Evolutionary conservation across 2,888 invertebrate genomes (phyloP).

Genomic region (Drosophila bunnanda): DNA sequence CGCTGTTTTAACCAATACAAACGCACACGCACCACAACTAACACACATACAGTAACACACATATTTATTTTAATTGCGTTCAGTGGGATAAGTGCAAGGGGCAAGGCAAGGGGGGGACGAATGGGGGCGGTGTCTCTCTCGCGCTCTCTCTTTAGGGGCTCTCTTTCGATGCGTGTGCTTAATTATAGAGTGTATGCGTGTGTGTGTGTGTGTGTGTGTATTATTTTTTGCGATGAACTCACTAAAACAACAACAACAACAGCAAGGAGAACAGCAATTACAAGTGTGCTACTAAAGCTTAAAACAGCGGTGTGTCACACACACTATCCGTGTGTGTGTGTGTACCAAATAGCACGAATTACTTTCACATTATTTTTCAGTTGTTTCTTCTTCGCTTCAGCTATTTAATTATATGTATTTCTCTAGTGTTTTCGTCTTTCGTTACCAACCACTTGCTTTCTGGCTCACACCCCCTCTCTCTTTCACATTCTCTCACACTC

Average conservation of each 20-base stretch:
- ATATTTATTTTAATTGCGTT: slow-evolving; percentile 71
- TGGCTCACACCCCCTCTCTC: slow-evolving; percentile 19
- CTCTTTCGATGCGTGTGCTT: slow-evolving; percentile 4
- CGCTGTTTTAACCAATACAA: slow-evolving; percentile 64
- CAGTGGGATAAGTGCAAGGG: slow-evolving; percentile 24
- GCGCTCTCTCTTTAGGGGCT: not conserved
- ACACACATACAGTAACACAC: slow-evolving; percentile 19
- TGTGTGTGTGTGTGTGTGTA: slow-evolving; percentile 53
- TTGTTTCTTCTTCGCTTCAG: slow-evolving; percentile 23
- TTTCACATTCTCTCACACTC: slow-evolving; percentile 18
- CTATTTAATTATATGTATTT: slow-evolving; percentile 40
- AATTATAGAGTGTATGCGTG: not conserved
- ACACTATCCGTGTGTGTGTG: slow-evolving; percentile 9
- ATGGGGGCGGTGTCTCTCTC: slow-evolving; percentile 29
- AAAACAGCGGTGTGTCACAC: slow-evolving; percentile 11
- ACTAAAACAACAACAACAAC: slow-evolving; percentile 64
- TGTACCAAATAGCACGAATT: slow-evolving; percentile 38
- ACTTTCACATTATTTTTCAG: slow-evolving; percentile 51
- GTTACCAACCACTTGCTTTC: slow-evolving; percentile 65
- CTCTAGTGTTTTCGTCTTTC: slow-evolving; percentile 18
- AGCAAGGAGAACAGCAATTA: slow-evolving; percentile 53
- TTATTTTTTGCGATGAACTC: slow-evolving; percentile 83
- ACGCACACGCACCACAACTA: slow-evolving; percentile 24
- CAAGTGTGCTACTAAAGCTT: slow-evolving; percentile 36
- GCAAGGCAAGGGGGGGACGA: slow-evolving; percentile 4